phyloP scores from a whole-genome alignment of 2,113 vertebrate genomes.

The Pogona vitticeps region DNA sequence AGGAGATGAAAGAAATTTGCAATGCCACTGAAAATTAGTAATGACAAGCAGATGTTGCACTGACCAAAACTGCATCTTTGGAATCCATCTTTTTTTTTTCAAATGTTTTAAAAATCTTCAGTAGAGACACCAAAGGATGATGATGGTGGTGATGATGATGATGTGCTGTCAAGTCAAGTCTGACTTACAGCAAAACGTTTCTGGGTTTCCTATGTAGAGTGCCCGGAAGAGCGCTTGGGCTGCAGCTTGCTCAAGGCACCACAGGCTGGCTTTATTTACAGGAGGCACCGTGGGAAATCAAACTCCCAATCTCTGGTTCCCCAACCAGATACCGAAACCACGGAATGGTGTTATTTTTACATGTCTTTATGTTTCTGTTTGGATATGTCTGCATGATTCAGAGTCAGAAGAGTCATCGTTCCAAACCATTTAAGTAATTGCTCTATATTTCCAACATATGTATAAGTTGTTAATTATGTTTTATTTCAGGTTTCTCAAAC shows the following conservation, averaged over 20 bases:
- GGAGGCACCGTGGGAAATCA: too few species aligned
- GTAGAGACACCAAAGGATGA: not conserved
- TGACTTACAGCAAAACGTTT: too few species aligned
- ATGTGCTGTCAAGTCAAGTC: too few species aligned
- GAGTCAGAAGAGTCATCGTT: too few species aligned
- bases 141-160: not conserved
- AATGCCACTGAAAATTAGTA: not conserved
- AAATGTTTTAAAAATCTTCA: not conserved
- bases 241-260: too few species aligned
- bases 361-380: too few species aligned
- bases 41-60: not conserved
- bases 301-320: not conserved
- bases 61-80: not conserved
- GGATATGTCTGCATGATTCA: too few species aligned
- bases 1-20: not conserved
- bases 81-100: not conserved
- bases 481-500: constrained; percentile 72
- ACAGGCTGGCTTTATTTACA: too few species aligned
- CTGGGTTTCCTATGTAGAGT: too few species aligned
- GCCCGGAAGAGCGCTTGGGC: too few species aligned
- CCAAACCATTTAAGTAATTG: not conserved
- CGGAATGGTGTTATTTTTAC: too few species aligned
- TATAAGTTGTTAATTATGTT: constrained; percentile 38
- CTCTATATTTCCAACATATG: not conserved
- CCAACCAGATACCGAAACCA: too few species aligned